Percentiles rank a stretch among this genome's conserved stretches.
Conservation (phyloP, 2,888 invertebrate species). For the Helleia helle region DNA sequence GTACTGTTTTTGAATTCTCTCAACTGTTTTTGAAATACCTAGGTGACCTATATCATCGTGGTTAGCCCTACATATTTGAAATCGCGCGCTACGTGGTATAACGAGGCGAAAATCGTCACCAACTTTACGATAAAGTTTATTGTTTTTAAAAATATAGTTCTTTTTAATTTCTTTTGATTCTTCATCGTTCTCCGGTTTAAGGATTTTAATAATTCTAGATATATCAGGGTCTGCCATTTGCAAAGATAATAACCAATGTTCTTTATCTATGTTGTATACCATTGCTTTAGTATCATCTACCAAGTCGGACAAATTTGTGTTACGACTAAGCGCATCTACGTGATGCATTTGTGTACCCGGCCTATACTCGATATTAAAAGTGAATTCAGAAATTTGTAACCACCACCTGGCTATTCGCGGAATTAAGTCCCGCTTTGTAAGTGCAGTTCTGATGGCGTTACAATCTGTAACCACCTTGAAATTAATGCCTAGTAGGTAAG, state of each 20-base stretch:
- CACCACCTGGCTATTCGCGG: conserved; percentile 32
- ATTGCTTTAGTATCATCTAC: neutral
- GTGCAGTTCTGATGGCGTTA: conserved; percentile 25
- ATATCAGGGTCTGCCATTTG: conserved; percentile 20
- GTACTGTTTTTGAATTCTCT: conserved; percentile 29
- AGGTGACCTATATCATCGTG: conserved; percentile 43
- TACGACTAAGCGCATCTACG: conserved; percentile 27
- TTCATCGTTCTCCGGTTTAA: conserved; percentile 12
- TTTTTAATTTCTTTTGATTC: conserved; percentile 16
- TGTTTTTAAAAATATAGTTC: conserved; percentile 17
- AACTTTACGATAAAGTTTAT: conserved; percentile 15
- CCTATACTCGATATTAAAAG: conserved; percentile 30
- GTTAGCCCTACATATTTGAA: conserved; percentile 28
- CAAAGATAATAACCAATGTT: conserved; percentile 19
- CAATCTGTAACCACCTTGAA: conserved; percentile 27
- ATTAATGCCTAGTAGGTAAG: conserved; percentile 25
- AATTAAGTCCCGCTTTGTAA: conserved; percentile 26
- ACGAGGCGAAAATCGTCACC: conserved; percentile 24
- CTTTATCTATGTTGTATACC: conserved; percentile 1
- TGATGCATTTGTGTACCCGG: conserved; percentile 26
- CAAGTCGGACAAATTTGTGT: conserved; percentile 5
- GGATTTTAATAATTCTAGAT: conserved; percentile 14
- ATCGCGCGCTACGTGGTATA: conserved; percentile 28
- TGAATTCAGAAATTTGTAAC: conserved; percentile 27
- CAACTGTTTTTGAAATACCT: conserved; percentile 31